phyloP scores from a whole-genome alignment of 2,888 invertebrate genomes.

The Isoperla grammatica region DNA sequence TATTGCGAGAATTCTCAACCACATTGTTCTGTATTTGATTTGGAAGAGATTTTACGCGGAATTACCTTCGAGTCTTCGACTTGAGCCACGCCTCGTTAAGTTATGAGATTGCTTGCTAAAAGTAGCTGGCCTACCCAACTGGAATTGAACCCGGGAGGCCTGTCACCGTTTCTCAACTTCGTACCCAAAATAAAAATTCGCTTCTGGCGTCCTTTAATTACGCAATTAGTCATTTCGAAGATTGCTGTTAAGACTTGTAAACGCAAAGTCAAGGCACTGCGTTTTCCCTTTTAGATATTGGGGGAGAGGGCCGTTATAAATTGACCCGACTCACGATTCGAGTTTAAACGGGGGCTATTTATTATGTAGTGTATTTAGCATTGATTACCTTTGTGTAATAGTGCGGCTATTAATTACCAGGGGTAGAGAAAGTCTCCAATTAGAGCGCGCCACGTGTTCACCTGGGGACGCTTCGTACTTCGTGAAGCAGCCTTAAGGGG shows the following conservation, averaged over 20 bases:
- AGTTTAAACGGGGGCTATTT: not conserved
- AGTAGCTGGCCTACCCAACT: too few species aligned
- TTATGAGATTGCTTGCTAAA: too few species aligned
- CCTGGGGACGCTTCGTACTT: too few species aligned
- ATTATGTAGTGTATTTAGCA: slow-evolving; percentile 8
- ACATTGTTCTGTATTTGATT: not conserved
- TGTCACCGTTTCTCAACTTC: too few species aligned
- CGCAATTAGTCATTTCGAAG: slow-evolving; percentile 4
- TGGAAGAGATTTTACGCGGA: not conserved
- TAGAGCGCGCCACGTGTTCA: not conserved
- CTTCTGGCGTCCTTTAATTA: too few species aligned
- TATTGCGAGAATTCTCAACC: not conserved
- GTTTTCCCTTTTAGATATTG: too few species aligned
- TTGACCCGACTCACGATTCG: not conserved
- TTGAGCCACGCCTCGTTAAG: too few species aligned
- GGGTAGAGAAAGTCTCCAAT: not conserved
- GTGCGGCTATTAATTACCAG: not conserved
- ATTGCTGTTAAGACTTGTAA: slow-evolving; percentile 5
- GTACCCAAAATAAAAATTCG: too few species aligned
- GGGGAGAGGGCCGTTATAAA: not conserved
- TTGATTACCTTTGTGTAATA: slow-evolving; percentile 12
- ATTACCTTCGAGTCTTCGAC: too few species aligned
- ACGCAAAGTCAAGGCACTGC: not conserved
- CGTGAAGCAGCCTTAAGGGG: slow-evolving; percentile 1
- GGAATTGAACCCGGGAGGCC: too few species aligned